phyloP scores from a whole-genome alignment of 2,888 invertebrate genomes.

The Calliopum simillimum region DNA sequence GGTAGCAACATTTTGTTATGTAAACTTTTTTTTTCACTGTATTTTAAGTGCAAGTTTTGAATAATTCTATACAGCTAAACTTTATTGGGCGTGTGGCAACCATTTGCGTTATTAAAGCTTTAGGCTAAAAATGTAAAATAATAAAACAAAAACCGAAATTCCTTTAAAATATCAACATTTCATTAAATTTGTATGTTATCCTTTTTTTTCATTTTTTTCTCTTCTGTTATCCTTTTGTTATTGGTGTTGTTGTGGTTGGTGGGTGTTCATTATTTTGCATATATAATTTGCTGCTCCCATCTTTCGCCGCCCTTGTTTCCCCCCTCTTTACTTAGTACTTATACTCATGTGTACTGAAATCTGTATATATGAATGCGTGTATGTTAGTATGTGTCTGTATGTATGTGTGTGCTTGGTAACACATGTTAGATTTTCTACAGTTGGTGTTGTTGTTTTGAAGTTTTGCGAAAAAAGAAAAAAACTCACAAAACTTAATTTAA shows the following conservation, averaged over 20 bases:
- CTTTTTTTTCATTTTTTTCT: too few species aligned
- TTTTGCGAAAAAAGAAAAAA: too few species aligned
- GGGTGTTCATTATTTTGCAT: slow-evolving; percentile 2
- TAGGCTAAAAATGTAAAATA: slow-evolving; percentile 10
- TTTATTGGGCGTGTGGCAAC: slow-evolving; percentile 5
- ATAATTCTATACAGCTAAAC: neutral
- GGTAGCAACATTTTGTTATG: neutral
- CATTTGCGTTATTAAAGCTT: slow-evolving; percentile 3
- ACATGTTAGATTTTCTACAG: too few species aligned
- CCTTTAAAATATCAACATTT: neutral
- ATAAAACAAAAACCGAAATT: neutral
- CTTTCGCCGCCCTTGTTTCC: neutral
- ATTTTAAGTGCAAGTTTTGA: slow-evolving; percentile 5
- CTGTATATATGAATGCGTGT: too few species aligned
- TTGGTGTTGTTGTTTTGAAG: too few species aligned
- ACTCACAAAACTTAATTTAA: too few species aligned
- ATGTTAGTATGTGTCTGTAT: too few species aligned
- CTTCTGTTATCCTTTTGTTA: slow-evolving; percentile 2
- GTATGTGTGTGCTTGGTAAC: too few species aligned
- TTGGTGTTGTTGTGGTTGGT: slow-evolving; percentile 13
- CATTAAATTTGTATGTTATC: neutral
- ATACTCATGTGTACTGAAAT: too few species aligned
- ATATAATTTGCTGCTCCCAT: neutral
- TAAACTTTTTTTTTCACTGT: neutral
- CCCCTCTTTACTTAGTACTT: neutral